phyloP scores from a whole-genome alignment of 2,797 vertebrate species.

The Rhodeus uyekii region DNA sequence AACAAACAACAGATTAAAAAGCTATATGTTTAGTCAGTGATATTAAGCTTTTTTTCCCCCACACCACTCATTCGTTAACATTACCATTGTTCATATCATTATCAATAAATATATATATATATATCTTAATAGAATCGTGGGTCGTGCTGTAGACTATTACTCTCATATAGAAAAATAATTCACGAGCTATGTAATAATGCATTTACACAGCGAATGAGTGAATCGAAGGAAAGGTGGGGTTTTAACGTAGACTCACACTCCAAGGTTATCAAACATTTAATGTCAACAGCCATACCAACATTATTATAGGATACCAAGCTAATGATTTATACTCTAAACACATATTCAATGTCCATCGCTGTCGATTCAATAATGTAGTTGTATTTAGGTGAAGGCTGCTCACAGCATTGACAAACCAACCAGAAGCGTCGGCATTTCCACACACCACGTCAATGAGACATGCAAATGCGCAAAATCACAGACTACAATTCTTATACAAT shows the following conservation, averaged over 20 bases:
- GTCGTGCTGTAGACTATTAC: neutral
- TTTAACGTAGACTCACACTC: conserved; percentile 36
- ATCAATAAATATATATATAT: neutral
- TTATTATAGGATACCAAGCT: neutral
- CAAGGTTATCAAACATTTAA: conserved; percentile 29
- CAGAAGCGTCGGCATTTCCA: conserved; percentile 32
- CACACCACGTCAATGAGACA: conserved; percentile 14
- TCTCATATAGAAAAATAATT: neutral
- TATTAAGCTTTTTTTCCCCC: neutral
- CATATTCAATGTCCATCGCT: conserved; percentile 1
- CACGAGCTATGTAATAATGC: neutral
- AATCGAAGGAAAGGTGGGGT: conserved; percentile 54
- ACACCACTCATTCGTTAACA: neutral
- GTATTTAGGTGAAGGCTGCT: conserved; percentile 19
- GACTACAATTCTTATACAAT: neutral
- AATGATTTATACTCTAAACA: neutral
- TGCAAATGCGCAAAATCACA: conserved; percentile 28
- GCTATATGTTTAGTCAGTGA: neutral
- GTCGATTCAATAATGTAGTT: neutral
- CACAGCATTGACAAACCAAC: conserved; percentile 17
- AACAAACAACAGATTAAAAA: neutral
- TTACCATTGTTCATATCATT: neutral
- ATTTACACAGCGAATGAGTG: conserved; percentile 40
- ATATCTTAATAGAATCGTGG: neutral
- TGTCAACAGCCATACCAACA: neutral